phyloP scores from a whole-genome alignment of 1,140 invertebrate species.

The Goniozus legneri region DNA sequence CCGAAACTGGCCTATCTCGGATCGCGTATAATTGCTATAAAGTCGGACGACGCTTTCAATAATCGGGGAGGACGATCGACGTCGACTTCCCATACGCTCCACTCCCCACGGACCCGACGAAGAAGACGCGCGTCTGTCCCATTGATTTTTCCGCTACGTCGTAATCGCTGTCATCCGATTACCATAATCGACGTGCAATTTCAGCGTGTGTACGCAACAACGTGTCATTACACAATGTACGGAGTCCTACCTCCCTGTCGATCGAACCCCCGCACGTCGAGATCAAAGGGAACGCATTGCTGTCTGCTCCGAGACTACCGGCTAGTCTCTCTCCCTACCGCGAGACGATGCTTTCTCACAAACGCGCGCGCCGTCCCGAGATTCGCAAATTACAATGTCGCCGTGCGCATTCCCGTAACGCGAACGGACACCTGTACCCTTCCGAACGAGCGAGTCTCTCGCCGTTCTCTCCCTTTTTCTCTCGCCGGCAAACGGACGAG shows the following conservation, averaged over 20 bases:
- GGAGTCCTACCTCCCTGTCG: not conserved
- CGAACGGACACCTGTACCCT: conserved; percentile 40
- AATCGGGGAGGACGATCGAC: not conserved
- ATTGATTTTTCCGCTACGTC: too few species aligned
- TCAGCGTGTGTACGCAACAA: not conserved
- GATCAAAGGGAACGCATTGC: too few species aligned
- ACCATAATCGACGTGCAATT: conserved; percentile 11
- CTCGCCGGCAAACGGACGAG: too few species aligned
- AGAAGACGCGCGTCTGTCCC: too few species aligned
- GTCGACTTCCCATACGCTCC: not conserved
- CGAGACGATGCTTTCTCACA: not conserved
- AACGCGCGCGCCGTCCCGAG: not conserved
- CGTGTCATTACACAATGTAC: conserved; percentile 11
- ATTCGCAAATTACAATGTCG: conserved; percentile 47
- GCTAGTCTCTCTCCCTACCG: not conserved
- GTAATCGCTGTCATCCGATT: not conserved
- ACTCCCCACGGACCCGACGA: not conserved
- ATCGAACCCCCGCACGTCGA: not conserved
- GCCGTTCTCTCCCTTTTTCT: too few species aligned
- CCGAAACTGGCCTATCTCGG: too few species aligned
- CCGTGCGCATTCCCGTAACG: conserved; percentile 24
- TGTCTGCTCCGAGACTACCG: too few species aligned
- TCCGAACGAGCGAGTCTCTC: too few species aligned
- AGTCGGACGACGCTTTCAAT: too few species aligned
- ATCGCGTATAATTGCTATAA: too few species aligned